Percentiles rank a stretch among this genome's conserved stretches.
These are phyloP conservation scores for Acipenser ruthenus DNA, from an alignment of 2,797 vertebrate genomes.

Conservation along the genomic window DNA sequence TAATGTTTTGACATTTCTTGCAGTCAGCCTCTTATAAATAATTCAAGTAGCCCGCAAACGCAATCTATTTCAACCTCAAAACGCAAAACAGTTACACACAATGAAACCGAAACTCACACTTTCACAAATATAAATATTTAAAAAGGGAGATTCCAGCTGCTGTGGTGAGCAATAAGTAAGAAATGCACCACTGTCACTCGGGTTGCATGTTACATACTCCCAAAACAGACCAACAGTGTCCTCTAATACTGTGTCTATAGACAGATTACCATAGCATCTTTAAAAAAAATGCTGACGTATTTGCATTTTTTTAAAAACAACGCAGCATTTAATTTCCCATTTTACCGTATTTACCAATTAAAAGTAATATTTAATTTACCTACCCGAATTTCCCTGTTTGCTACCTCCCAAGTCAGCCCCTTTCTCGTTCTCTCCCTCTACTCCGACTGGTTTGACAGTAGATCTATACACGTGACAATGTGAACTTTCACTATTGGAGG, in stretches of 20 bases:
- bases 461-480: conserved; percentile 58
- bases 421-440: conserved; percentile 26
- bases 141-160: not conserved
- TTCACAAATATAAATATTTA: not conserved
- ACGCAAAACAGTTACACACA: not conserved
- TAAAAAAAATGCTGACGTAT: no score
- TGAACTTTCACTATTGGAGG: conserved; percentile 50
- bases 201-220: no score
- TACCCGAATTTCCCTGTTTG: conserved; percentile 17
- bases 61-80: conserved; percentile 22
- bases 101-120: not conserved
- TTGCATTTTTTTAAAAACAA: no score
- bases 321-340: not conserved
- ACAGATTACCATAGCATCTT: no score
- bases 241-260: no score
- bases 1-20: conserved; percentile 33
- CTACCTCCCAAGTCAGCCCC: conserved; percentile 27
- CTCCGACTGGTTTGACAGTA: conserved; percentile 39
- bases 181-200: no score
- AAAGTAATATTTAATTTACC: conserved; percentile 29
- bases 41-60: conserved; percentile 55
- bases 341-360: conserved; percentile 11
- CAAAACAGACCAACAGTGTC: no score
- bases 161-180: no score
- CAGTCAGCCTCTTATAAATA: conserved; percentile 54